These are phyloP conservation scores for Drosophila nigrodunni DNA, from an alignment of 1,140 invertebrate genomes.

Conservation along the genomic window DNA sequence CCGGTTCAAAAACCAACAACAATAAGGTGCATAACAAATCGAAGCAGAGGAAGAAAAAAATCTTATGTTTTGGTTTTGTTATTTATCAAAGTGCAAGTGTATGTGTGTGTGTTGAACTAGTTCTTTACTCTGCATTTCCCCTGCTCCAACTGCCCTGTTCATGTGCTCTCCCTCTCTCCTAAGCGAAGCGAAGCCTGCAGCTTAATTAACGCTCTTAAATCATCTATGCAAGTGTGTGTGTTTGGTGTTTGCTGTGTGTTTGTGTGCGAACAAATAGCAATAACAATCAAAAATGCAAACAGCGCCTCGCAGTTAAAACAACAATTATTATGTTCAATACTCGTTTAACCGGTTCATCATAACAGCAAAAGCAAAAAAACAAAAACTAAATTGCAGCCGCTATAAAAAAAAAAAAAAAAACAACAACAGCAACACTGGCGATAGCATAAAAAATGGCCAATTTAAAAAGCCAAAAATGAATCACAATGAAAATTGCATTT, in stretches of 20 bases:
- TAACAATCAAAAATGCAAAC: conserved; percentile 44
- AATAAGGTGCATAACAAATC: conserved; percentile 15
- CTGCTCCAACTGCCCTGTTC: background rate
- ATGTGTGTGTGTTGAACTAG: conserved; percentile 17
- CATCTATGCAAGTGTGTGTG: background rate
- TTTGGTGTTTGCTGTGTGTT: background rate
- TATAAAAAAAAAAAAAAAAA: conserved; percentile 9
- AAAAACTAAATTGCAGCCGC: conserved; percentile 1
- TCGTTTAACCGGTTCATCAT: conserved; percentile 41
- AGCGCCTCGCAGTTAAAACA: conserved; percentile 28
- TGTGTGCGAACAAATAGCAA: conserved; percentile 14
- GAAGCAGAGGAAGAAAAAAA: conserved; percentile 23
- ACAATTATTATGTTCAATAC: conserved; percentile 39
- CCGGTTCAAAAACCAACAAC: conserved; percentile 40
- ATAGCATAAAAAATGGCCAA: conserved; percentile 34
- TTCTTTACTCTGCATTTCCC: conserved; percentile 7
- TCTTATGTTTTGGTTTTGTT: conserved; percentile 41
- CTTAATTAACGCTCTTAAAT: conserved; percentile 21
- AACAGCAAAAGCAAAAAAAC: conserved; percentile 20
- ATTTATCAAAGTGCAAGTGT: conserved; percentile 19
- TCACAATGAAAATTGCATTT: conserved; percentile 54
- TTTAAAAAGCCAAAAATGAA: conserved; percentile 48
- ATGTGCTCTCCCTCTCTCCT: background rate
- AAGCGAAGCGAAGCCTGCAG: conserved; percentile 16
- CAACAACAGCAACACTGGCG: conserved; percentile 9